A percentile compares a stretch with the other conserved stretches of the same genome.
These are phyloP conservation scores for Camelus bactrianus DNA, from an alignment of 2,113 vertebrate species.

Conservation along the genomic window DNA sequence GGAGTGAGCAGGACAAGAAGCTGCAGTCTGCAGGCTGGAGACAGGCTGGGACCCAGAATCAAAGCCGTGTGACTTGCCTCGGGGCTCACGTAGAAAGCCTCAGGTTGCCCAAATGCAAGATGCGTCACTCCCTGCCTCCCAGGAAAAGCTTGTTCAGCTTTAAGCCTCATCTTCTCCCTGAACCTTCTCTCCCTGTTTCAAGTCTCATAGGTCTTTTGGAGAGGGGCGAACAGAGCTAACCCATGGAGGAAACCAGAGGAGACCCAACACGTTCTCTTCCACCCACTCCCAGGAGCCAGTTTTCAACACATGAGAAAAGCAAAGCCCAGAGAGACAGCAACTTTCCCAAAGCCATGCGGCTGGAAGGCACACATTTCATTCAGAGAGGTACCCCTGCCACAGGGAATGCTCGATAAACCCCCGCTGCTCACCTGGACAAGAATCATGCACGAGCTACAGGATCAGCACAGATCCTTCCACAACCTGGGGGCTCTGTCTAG, in stretches of 20 bases:
- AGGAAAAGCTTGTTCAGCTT: not conserved
- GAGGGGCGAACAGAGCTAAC: not conserved
- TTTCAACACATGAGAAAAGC: not conserved
- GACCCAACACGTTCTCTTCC: not conserved
- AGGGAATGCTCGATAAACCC: not conserved
- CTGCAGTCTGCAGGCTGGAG: not conserved
- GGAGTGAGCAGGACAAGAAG: not conserved
- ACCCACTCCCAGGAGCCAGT: not conserved
- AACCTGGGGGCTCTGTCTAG: not conserved
- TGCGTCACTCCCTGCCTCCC: not conserved
- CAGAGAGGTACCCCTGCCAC: not conserved
- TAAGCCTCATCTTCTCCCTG: not conserved
- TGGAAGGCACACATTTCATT: not conserved
- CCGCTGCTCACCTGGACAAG: accelerated
- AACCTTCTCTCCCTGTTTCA: not conserved
- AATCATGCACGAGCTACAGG: not conserved
- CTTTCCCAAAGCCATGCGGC: not conserved
- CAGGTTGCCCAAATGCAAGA: not conserved
- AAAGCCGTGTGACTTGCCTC: not conserved
- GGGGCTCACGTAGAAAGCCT: not conserved
- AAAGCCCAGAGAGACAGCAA: not conserved
- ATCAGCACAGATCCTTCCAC: not conserved
- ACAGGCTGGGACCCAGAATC: not conserved
- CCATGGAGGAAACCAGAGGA: not conserved
- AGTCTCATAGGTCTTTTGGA: not conserved